phyloP scores from a whole-genome alignment of 2,797 vertebrate species.

The Molossus alvarezi region DNA sequence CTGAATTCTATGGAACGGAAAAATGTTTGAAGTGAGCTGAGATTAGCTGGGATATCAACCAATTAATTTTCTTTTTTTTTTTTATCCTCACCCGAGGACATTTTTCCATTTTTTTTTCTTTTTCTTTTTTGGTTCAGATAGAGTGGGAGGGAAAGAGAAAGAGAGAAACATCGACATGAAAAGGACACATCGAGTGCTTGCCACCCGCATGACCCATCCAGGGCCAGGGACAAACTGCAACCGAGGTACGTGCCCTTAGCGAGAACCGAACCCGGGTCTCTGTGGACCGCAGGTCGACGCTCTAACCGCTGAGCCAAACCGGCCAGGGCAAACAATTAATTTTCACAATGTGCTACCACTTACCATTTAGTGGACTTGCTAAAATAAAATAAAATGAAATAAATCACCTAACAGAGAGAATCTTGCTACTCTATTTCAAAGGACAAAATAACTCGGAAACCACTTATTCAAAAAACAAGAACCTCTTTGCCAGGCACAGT shows the following conservation, averaged over 20 bases:
- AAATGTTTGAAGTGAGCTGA: background rate
- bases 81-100: too few relatives aligned
- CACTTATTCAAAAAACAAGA: conserved; percentile 33
- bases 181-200: too few relatives aligned
- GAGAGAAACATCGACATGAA: too few relatives aligned
- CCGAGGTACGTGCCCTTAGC: too few relatives aligned
- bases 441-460: conserved; percentile 30
- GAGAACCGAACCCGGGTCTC: too few relatives aligned
- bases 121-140: too few relatives aligned
- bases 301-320: too few relatives aligned
- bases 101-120: too few relatives aligned
- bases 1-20: conserved; percentile 40
- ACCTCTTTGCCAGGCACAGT: background rate
- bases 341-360: conserved; percentile 32
- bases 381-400: background rate
- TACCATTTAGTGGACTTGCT: conserved; percentile 16
- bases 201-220: too few relatives aligned
- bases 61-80: background rate
- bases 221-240: too few relatives aligned
- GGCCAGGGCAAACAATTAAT: background rate
- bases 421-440: conserved; percentile 10
- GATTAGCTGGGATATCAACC: conserved; percentile 6
- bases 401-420: conserved; percentile 24
- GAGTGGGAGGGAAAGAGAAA: too few relatives aligned
- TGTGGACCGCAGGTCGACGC: too few relatives aligned